phyloP scores from a whole-genome alignment of 2,797 vertebrate genomes.

The Hoplostethus mediterraneus region DNA sequence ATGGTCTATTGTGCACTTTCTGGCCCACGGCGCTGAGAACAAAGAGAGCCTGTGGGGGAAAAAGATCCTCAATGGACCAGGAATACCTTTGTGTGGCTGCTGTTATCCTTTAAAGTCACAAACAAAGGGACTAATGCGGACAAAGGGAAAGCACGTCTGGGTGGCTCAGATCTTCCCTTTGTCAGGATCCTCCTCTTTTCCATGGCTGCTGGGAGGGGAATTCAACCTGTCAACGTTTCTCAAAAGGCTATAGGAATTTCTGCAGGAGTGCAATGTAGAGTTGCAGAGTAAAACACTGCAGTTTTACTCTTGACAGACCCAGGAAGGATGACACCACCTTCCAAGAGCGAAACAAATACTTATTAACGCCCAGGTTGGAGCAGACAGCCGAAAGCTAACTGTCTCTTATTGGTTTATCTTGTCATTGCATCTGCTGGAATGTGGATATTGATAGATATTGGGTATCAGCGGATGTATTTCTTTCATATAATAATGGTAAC shows the following conservation, averaged over 20 bases:
- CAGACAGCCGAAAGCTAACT: conserved; percentile 8
- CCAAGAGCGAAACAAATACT: conserved; percentile 36
- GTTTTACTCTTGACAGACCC: background rate
- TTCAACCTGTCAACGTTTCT: conserved; percentile 38
- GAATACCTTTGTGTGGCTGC: conserved; percentile 67
- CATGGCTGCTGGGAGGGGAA: conserved; percentile 33
- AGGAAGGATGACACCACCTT: conserved; percentile 19
- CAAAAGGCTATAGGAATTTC: conserved; percentile 35
- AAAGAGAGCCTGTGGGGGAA: conserved; percentile 69
- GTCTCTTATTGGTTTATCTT: conserved; percentile 4
- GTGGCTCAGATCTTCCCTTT: conserved; percentile 62
- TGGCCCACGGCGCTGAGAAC: conserved; percentile 67
- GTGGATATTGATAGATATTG: conserved; percentile 3
- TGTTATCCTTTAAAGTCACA: conserved; percentile 75
- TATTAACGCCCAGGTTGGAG: conserved; percentile 19
- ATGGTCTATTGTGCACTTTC: conserved; percentile 72
- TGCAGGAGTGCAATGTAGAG: conserved; percentile 1
- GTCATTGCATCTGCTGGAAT: background rate
- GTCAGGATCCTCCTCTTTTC: conserved; percentile 43
- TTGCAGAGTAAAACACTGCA: conserved; percentile 11
- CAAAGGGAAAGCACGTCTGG: conserved; percentile 60
- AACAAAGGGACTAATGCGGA: conserved; percentile 73
- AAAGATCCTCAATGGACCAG: conserved; percentile 61
- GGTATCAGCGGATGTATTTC: background rate
- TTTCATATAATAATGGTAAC: too few relatives aligned